Evolutionary conservation across 2,888 invertebrate species (phyloP), one percentile per base, ranked within the genome.

Genomic region (Hydraecia micacea): DNA sequence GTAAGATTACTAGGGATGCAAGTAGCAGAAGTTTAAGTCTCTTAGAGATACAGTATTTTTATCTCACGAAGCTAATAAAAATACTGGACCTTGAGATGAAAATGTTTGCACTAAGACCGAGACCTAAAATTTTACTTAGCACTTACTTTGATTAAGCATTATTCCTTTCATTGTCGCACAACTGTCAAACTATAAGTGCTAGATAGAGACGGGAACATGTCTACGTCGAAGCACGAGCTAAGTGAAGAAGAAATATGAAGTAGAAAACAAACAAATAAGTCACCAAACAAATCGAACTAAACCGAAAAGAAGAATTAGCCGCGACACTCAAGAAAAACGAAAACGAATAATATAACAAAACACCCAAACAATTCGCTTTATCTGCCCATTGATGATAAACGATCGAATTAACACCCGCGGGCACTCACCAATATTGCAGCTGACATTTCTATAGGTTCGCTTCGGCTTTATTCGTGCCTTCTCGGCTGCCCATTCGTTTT

Each of bases 371-470:
- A 46, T 79, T 69, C 52, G 63, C 71, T 77, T 87, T 80, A 74
- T 36, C 76, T 77, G 52, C 65, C 71, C 60, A 79, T 80, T 67
- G 77, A 77, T 88, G 83, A 87, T 79, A 80, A 86, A 86, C 83
- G 83, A 88, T 69, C 69, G 63, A 74, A 86, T 86, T 86, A 83
- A 73, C 81, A 82, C 67, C 70, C 77, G 72, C 74, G 49, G 69
- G 5, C 42, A 75, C 72, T 77, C 72, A 79, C 81, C 88, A 76
- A 88, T 86, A 88, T 83, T 85, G 88, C 78, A 80, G 80, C 70
- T 87, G 87, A 88, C 87, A 77, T 82, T 83, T 88, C 83, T 87
- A 88, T 88, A 82, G 87, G 28, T 46, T 42, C 73, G 25, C 68
- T 66, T 79, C 78, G 79, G 72, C 74, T 74, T 83, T 86, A 86